These are phyloP conservation scores for Diglossa cyanea DNA, from an alignment of 2,797 vertebrate species.

Conservation along the genomic window DNA sequence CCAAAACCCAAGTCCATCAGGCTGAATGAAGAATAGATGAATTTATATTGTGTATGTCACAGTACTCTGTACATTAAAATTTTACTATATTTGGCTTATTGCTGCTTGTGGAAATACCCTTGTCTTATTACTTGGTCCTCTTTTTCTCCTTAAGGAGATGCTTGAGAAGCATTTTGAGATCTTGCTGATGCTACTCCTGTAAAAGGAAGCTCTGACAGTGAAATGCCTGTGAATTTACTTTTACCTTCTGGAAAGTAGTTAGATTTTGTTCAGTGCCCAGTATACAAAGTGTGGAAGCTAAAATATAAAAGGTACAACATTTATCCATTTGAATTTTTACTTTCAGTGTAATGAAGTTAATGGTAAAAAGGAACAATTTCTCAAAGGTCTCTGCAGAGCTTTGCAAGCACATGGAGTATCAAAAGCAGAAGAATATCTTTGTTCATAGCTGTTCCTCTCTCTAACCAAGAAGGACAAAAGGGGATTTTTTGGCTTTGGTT, in stretches of 20 bases:
- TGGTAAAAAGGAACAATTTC: background rate
- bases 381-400: background rate
- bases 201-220: background rate
- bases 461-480: background rate
- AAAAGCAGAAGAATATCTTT: background rate
- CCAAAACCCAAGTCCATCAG: background rate
- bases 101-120: background rate
- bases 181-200: background rate
- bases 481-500: rapidly evolving
- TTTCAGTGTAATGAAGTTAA: background rate
- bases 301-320: background rate
- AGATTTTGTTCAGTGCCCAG: background rate
- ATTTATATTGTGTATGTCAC: background rate
- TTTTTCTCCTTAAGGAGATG: background rate
- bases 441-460: background rate
- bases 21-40: background rate
- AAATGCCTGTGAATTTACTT: background rate
- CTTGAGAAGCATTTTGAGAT: background rate
- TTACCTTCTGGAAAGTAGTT: background rate
- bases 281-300: background rate
- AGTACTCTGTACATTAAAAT: background rate
- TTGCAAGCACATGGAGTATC: background rate
- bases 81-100: background rate
- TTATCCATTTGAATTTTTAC: background rate
- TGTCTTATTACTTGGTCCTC: background rate